phyloP scores from a whole-genome alignment of 2,113 vertebrate genomes.

The Shinisaurus crocodilurus region DNA sequence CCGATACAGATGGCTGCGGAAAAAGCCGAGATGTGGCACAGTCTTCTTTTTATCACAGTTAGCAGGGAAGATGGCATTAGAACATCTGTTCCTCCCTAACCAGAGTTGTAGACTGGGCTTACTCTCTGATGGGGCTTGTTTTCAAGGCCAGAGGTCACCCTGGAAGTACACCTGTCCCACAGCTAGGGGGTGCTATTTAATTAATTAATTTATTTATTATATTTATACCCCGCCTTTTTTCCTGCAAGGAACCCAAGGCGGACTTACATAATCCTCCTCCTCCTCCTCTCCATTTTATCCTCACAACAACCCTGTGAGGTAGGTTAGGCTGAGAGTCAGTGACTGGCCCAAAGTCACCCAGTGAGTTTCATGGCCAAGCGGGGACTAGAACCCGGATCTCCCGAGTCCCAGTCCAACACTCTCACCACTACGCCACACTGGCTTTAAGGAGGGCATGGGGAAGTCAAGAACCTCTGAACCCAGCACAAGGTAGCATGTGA shows the following conservation, averaged over 20 bases:
- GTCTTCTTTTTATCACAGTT: slow-evolving; percentile 12
- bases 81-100: slow-evolving; percentile 1
- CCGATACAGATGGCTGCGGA: background rate
- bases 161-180: background rate
- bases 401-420: too few species aligned
- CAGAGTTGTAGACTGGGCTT: background rate
- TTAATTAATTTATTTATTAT: too few species aligned
- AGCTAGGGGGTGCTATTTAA: background rate
- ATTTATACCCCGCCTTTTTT: too few species aligned
- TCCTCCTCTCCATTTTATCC: too few species aligned
- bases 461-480: background rate
- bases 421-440: too few species aligned
- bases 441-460: background rate
- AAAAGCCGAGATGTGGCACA: slow-evolving; percentile 11
- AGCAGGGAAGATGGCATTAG: slow-evolving; percentile 16
- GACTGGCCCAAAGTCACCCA: too few species aligned
- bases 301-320: too few species aligned
- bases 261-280: too few species aligned
- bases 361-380: too few species aligned
- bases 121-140: background rate
- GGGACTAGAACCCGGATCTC: too few species aligned
- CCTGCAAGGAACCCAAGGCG: too few species aligned
- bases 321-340: too few species aligned
- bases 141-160: background rate
- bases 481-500: background rate